These are phyloP conservation scores for Drosophila rubida DNA, from an alignment of 2,888 invertebrate species.

Conservation along the genomic window DNA sequence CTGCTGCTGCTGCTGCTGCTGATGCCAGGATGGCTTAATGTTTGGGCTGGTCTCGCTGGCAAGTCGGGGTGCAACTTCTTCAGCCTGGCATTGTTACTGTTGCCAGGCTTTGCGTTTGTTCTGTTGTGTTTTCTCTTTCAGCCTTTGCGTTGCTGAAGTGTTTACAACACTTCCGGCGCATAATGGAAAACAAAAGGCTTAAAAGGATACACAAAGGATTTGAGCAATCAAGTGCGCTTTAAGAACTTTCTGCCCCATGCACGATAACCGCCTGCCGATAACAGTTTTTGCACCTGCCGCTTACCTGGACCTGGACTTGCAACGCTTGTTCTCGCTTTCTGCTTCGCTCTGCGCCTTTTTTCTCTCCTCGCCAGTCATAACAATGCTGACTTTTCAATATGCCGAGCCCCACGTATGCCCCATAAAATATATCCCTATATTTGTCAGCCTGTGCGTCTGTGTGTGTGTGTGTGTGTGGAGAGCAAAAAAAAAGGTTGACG, in stretches of 20 bases:
- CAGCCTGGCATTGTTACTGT: conserved; percentile 21
- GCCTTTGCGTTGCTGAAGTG: conserved; percentile 51
- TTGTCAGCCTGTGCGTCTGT: conserved; percentile 16
- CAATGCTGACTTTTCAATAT: conserved; percentile 75
- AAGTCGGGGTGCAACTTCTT: conserved; percentile 31
- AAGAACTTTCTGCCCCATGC: conserved; percentile 60
- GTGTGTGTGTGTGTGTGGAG: conserved; percentile 1
- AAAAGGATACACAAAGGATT: conserved; percentile 81
- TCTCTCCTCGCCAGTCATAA: conserved; percentile 50
- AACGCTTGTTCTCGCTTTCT: conserved; percentile 23
- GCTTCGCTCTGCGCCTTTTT: conserved; percentile 6
- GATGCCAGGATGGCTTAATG: neutral
- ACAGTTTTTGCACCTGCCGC: conserved; percentile 60
- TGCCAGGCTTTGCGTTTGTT: conserved; percentile 36
- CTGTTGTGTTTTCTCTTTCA: conserved; percentile 13
- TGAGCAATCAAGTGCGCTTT: conserved; percentile 78
- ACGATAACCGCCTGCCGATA: conserved; percentile 63
- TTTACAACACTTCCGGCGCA: conserved; percentile 79
- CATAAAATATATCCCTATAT: conserved; percentile 52
- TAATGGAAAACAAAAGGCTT: conserved; percentile 80
- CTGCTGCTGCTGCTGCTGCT: neutral
- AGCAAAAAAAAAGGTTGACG: conserved; percentile 45
- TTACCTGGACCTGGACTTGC: conserved; percentile 54
- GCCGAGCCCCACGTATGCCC: conserved; percentile 61
- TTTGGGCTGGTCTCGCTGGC: conserved; percentile 4